Percentiles rank a stretch among this genome's conserved stretches.
Conservation (phyloP, 2,888 invertebrate species). For the Ernsta delagoae region DNA sequence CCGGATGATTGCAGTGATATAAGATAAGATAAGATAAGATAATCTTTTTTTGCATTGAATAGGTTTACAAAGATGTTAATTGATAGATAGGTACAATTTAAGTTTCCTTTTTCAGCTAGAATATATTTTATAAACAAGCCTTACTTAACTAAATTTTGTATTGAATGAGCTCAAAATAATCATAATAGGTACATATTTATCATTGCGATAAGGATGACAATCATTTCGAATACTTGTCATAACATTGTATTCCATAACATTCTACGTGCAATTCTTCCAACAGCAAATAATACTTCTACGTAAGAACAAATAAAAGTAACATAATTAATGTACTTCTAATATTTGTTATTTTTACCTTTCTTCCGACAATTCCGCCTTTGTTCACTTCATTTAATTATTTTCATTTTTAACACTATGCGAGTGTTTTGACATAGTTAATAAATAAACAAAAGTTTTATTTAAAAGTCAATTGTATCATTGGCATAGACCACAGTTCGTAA, state of each 20-base stretch:
- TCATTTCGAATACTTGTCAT: no score
- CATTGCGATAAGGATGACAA: no score
- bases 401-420: conserved; percentile 63
- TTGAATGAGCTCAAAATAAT: no score
- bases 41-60: no score
- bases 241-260: no score
- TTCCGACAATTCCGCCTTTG: conserved; percentile 73
- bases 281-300: not conserved
- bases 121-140: conserved; percentile 15
- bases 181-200: no score
- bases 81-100: no score
- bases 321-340: no score
- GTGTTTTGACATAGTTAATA: conserved; percentile 35
- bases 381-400: conserved; percentile 70
- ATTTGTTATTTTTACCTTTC: conserved; percentile 59
- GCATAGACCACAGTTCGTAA: conserved; percentile 49
- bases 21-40: no score
- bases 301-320: not conserved
- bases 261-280: not conserved
- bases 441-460: conserved; percentile 39
- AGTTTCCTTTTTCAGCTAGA: no score
- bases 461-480: conserved; percentile 39
- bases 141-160: no score
- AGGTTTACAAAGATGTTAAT: no score
- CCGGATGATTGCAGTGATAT: not conserved